phyloP scores from a whole-genome alignment of 2,797 vertebrate genomes.

The Podarcis siculus region DNA sequence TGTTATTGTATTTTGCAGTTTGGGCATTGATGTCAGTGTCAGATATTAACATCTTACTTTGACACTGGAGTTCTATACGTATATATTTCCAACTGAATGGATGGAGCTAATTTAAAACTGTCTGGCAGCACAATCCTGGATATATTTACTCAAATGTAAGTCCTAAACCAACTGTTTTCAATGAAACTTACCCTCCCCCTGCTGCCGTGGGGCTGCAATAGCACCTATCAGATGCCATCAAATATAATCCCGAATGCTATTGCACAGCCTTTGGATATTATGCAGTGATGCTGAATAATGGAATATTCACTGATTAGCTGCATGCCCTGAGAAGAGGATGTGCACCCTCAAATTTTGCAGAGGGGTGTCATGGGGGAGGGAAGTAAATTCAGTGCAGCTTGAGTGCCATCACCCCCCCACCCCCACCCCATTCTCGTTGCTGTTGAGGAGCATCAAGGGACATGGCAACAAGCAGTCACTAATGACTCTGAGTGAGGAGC shows the following conservation, averaged over 20 bases:
- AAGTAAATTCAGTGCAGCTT: background rate
- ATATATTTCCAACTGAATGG: background rate
- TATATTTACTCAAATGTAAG: background rate
- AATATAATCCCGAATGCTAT: background rate
- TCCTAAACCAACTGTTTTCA: too few relatives aligned
- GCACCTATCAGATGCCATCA: background rate
- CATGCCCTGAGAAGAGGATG: background rate
- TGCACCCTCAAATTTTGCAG: background rate
- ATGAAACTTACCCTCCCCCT: background rate
- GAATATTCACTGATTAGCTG: background rate
- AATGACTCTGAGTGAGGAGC: constrained; percentile 24
- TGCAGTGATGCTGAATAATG: background rate
- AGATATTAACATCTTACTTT: background rate
- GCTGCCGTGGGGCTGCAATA: background rate
- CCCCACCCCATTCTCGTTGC: too few relatives aligned
- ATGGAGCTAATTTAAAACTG: too few relatives aligned
- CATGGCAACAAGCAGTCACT: background rate
- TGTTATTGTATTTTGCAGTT: background rate
- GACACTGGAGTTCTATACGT: background rate
- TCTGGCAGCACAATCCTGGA: background rate
- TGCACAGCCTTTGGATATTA: background rate
- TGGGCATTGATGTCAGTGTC: background rate
- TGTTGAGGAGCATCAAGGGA: background rate
- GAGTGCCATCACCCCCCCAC: too few relatives aligned
- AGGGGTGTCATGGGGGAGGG: background rate